Conservation (phyloP, 2,113 vertebrate genomes). For the Oophaga pumilio region DNA sequence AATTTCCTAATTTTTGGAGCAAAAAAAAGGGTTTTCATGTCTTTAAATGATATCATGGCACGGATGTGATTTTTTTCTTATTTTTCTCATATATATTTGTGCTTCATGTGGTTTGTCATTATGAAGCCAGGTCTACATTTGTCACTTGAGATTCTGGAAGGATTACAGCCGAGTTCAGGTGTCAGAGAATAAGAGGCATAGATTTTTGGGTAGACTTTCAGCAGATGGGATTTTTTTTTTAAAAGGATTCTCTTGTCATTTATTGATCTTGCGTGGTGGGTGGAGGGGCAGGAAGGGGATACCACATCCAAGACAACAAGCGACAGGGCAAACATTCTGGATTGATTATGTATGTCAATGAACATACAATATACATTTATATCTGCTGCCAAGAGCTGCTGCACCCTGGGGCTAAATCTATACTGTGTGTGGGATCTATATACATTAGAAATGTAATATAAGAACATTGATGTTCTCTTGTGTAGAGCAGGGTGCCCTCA, state of each 20-base stretch:
- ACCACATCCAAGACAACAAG: not conserved
- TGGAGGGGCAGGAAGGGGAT: not conserved
- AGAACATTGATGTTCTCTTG: too few species aligned
- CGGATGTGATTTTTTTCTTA: not conserved
- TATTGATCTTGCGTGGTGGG: not conserved
- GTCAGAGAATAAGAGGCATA: not conserved
- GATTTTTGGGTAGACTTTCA: not conserved
- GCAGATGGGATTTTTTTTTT: constrained; percentile 16
- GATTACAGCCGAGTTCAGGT: not conserved
- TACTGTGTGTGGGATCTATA: too few species aligned
- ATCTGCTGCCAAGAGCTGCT: too few species aligned
- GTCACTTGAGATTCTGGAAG: not conserved
- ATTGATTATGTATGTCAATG: not conserved
- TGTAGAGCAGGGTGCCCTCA: too few species aligned
- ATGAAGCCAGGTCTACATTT: not conserved
- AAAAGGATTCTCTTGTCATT: not conserved
- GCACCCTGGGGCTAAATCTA: too few species aligned
- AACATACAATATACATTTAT: not conserved
- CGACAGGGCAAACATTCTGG: not conserved
- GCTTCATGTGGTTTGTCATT: not conserved
- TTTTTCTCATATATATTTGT: not conserved
- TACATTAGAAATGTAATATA: too few species aligned
- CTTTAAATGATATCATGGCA: not conserved
- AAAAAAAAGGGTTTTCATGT: not conserved
- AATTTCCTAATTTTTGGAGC: not conserved